A percentile compares a stretch with the other conserved stretches of the same genome.
These are phyloP conservation scores for Volucella inflata DNA, from an alignment of 2,888 invertebrate species.

Conservation along the genomic window DNA sequence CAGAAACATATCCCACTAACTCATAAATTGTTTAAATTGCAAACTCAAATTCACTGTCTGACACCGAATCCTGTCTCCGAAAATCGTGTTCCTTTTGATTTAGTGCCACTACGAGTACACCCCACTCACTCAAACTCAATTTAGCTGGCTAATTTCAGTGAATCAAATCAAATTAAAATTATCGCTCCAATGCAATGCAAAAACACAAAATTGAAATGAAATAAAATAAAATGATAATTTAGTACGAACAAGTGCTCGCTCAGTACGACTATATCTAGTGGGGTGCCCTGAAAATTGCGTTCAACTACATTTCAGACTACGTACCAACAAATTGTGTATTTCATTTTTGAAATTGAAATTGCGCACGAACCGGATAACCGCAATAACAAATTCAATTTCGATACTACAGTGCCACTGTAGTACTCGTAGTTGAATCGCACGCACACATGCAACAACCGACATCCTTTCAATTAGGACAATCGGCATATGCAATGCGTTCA, in stretches of 20 bases:
- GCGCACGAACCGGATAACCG: constrained; percentile 52
- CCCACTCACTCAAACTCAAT: too few species aligned
- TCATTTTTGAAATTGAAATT: constrained; percentile 28
- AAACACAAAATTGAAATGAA: constrained; percentile 36
- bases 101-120: too few species aligned
- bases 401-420: constrained; percentile 15
- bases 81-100: too few species aligned
- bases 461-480: constrained; percentile 54
- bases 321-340: constrained; percentile 20
- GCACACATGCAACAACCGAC: constrained; percentile 3
- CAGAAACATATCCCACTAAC: too few species aligned
- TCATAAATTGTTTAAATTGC: too few species aligned
- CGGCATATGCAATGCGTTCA: constrained; percentile 61
- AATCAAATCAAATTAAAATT: constrained; percentile 42
- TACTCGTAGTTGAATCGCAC: constrained; percentile 7
- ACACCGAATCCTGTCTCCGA: too few species aligned
- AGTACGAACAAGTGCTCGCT: not conserved
- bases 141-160: constrained; percentile 33
- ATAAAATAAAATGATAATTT: constrained; percentile 24
- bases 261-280: too few species aligned
- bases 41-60: too few species aligned
- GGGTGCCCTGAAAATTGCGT: constrained; percentile 20
- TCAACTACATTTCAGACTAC: constrained; percentile 35
- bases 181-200: constrained; percentile 20
- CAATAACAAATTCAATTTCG: constrained; percentile 72